Conservation (phyloP, 1,140 invertebrate genomes). For the Meteorus sp. region DNA sequence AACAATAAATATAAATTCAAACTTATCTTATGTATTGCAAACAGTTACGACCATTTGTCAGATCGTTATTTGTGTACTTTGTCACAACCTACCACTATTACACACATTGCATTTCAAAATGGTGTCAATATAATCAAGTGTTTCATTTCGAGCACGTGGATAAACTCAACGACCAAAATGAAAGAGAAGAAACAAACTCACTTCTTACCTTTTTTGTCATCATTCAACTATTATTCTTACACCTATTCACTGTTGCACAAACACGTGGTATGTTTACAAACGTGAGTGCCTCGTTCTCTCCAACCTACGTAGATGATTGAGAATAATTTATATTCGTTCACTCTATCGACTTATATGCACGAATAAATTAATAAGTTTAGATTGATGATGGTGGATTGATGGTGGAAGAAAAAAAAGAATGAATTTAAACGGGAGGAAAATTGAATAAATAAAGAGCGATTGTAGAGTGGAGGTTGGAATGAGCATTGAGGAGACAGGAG, state of each 20-base stretch:
- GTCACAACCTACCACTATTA: background rate
- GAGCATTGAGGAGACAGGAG: background rate
- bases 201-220: slow-evolving; percentile 10
- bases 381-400: too few relatives aligned
- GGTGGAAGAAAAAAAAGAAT: too few relatives aligned
- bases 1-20: background rate
- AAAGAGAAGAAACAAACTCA: too few relatives aligned
- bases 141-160: slow-evolving; percentile 6
- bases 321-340: too few relatives aligned
- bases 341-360: too few relatives aligned
- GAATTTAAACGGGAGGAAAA: too few relatives aligned
- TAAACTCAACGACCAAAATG: background rate
- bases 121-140: background rate
- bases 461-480: background rate
- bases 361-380: too few relatives aligned
- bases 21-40: background rate
- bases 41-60: too few relatives aligned
- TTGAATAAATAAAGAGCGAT: background rate
- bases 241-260: too few relatives aligned
- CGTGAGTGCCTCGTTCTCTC: too few relatives aligned
- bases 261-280: too few relatives aligned
- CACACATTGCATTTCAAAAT: background rate
- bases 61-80: background rate
- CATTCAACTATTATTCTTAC: too few relatives aligned
- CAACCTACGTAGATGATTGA: background rate